phyloP scores from a whole-genome alignment of 2,113 vertebrate species.

The Puntigrus tetrazona region DNA sequence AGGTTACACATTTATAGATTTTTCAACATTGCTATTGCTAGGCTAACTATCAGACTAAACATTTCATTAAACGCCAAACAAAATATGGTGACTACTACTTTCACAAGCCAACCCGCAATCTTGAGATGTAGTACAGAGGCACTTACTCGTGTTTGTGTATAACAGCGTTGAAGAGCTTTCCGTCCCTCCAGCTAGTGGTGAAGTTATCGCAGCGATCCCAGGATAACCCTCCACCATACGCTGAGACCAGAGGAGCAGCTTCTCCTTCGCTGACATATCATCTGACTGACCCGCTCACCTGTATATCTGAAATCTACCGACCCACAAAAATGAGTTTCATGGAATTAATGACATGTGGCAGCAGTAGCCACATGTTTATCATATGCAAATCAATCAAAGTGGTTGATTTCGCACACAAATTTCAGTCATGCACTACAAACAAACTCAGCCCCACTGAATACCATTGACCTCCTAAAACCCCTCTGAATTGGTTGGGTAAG shows the following conservation, averaged over 20 bases:
- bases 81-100: not conserved
- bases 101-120: too few species aligned
- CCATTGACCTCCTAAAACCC: slow-evolving; percentile 49
- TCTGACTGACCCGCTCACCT: slow-evolving; percentile 93
- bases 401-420: not conserved
- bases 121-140: not conserved
- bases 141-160: slow-evolving; percentile 92
- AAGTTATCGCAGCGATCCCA: slow-evolving; percentile 93
- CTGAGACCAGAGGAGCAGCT: slow-evolving; percentile 95
- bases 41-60: not conserved
- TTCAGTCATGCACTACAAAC: slow-evolving; percentile 11
- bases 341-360: not conserved
- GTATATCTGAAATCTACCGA: slow-evolving; percentile 93
- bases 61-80: not conserved
- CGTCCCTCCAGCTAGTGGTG: slow-evolving; percentile 92
- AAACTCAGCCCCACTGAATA: slow-evolving; percentile 45
- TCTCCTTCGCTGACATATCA: slow-evolving; percentile 97
- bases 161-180: slow-evolving; percentile 94
- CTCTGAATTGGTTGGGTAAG: slow-evolving; percentile 4
- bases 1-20: not conserved
- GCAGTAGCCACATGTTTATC: not conserved
- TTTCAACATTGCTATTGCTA: not conserved
- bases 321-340: slow-evolving; percentile 4
- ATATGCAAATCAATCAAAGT: not conserved
- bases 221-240: slow-evolving; percentile 90